phyloP scores from a whole-genome alignment of 2,888 invertebrate genomes.

The Hirtodrosophila cameraria region DNA sequence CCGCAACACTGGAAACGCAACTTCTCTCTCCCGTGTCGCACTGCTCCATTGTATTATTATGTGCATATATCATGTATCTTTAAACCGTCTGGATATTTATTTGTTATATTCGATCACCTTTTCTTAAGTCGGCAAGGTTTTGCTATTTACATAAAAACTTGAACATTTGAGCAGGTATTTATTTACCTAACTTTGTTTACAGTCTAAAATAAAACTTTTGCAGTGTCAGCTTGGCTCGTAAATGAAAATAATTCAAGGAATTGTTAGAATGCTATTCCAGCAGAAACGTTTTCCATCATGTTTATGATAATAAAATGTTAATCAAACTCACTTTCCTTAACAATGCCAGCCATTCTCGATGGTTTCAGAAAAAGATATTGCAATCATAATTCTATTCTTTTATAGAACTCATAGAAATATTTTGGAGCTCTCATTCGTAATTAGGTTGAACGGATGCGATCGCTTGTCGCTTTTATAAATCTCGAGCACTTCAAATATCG shows the following conservation, averaged over 20 bases:
- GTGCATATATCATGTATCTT: slow-evolving; percentile 28
- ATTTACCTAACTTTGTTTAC: neutral
- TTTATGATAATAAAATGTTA: neutral
- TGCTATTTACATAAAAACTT: slow-evolving; percentile 14
- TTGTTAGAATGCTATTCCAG: slow-evolving; percentile 9
- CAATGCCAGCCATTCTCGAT: too few species aligned
- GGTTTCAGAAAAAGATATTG: neutral
- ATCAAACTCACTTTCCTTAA: too few species aligned
- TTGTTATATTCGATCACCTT: slow-evolving; percentile 39
- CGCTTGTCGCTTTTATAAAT: slow-evolving; percentile 19
- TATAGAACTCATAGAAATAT: too few species aligned
- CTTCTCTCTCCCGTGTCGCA: neutral
- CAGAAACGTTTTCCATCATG: slow-evolving; percentile 1
- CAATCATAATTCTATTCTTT: slow-evolving; percentile 12
- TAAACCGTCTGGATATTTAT: slow-evolving; percentile 46
- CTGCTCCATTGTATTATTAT: slow-evolving; percentile 5
- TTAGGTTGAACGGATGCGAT: slow-evolving; percentile 10
- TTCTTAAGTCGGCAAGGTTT: slow-evolving; percentile 7
- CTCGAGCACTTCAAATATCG: slow-evolving; percentile 11
- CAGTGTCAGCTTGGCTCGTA: slow-evolving; percentile 15
- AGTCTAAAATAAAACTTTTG: slow-evolving; percentile 41
- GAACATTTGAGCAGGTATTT: slow-evolving; percentile 38
- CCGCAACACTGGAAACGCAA: slow-evolving; percentile 43
- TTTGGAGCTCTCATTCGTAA: neutral
- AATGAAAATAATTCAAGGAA: slow-evolving; percentile 34